Evolutionary conservation across 2,797 vertebrate species (phyloP).

Genomic region (Numenius phaeopus): DNA sequence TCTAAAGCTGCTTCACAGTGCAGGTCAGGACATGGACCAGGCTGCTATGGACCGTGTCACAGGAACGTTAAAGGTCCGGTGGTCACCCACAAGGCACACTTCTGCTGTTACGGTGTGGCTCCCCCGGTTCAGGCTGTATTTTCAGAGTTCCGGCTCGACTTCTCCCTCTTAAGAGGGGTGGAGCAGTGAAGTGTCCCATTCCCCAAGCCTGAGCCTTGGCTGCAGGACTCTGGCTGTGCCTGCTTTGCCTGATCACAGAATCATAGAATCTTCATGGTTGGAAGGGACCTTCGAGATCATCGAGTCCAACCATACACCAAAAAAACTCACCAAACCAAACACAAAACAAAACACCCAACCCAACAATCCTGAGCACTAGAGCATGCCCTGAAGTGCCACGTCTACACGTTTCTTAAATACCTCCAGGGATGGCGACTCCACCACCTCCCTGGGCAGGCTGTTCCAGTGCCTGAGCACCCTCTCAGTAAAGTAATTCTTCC

Average conservation of each 20-base stretch:
- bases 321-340: too few relatives aligned
- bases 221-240: neutral
- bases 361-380: too few relatives aligned
- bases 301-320: too few relatives aligned
- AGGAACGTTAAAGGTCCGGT: fast-evolving
- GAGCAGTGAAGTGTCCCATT: neutral
- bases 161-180: neutral
- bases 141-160: neutral
- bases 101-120: neutral
- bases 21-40: neutral
- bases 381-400: too few relatives aligned
- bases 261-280: too few relatives aligned
- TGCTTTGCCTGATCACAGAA: neutral
- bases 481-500: too few relatives aligned
- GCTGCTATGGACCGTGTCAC: neutral
- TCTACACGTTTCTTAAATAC: too few relatives aligned
- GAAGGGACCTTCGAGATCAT: too few relatives aligned
- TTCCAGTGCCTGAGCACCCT: too few relatives aligned
- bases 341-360: too few relatives aligned
- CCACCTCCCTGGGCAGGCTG: too few relatives aligned
- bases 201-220: fast-evolving
- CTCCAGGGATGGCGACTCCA: too few relatives aligned
- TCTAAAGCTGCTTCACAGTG: neutral
- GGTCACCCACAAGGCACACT: neutral
- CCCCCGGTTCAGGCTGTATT: neutral